A percentile compares a stretch with the other conserved stretches of the same genome.
Evolutionary conservation across 2,888 invertebrate species (phyloP).

Genomic region (Anoncus sp.): DNA sequence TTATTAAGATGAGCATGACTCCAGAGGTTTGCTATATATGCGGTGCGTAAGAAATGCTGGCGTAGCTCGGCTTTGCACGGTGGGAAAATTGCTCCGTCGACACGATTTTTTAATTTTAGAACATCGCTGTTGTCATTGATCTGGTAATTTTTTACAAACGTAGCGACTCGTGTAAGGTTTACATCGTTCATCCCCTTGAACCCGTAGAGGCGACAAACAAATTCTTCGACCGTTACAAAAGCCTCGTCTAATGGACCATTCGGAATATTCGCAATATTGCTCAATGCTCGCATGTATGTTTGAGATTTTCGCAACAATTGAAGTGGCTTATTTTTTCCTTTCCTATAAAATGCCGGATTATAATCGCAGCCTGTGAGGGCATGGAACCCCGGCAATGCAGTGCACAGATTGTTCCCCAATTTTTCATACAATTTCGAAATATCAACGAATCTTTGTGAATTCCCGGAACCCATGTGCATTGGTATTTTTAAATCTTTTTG

Average conservation of each 20-base stretch:
- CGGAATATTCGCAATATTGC: conserved; percentile 34
- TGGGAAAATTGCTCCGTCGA: conserved; percentile 44
- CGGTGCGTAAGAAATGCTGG: conserved; percentile 46
- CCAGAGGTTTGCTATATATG: too few species aligned
- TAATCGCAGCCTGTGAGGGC: conserved; percentile 53
- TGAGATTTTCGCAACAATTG: conserved; percentile 33
- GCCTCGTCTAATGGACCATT: conserved; percentile 6
- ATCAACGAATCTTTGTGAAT: conserved; percentile 44
- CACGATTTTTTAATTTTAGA: conserved; percentile 4
- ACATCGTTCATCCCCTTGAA: conserved; percentile 36
- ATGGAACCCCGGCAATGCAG: conserved; percentile 48
- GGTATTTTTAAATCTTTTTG: conserved; percentile 3
- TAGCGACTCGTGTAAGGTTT: conserved; percentile 35
- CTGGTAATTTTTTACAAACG: conserved; percentile 38
- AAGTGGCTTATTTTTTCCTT: conserved; percentile 44
- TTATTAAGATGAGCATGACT: too few species aligned
- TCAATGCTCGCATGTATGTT: conserved; percentile 44
- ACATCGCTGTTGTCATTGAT: conserved; percentile 13
- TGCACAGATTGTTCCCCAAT: conserved; percentile 40
- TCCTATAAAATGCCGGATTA: conserved; percentile 48
- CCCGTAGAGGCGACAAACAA: conserved; percentile 46
- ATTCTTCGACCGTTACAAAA: conserved; percentile 40
- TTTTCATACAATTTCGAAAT: conserved; percentile 49
- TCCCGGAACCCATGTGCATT: conserved; percentile 7
- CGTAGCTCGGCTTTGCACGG: conserved; percentile 48